Percentiles rank a stretch among this genome's conserved stretches.
phyloP scores from a whole-genome alignment of 2,888 invertebrate species.

The Lasioglossum calceatum region DNA sequence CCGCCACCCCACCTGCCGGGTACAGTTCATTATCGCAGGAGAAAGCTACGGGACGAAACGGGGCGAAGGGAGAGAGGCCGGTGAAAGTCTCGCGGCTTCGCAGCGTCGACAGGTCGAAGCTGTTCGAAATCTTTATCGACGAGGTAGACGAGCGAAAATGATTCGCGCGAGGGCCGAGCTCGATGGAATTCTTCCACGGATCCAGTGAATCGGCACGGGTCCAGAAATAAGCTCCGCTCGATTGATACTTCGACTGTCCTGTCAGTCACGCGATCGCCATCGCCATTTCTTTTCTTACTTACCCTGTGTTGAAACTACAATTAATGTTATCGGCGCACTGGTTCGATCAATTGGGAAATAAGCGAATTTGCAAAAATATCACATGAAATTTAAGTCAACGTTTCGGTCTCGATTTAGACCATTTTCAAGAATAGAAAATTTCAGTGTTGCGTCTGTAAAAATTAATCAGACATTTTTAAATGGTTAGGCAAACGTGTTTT shows the following conservation, averaged over 20 bases:
- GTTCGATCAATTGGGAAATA: too few species aligned
- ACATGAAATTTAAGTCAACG: too few species aligned
- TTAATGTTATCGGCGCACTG: too few species aligned
- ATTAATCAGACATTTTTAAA: too few species aligned
- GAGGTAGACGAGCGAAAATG: not conserved
- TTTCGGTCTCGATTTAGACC: too few species aligned
- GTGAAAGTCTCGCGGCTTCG: slow-evolving; percentile 27
- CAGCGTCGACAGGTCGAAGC: slow-evolving; percentile 16
- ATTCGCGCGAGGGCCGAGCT: not conserved
- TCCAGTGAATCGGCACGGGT: too few species aligned
- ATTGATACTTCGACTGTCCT: not conserved
- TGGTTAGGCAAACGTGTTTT: too few species aligned
- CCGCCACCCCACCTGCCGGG: not conserved
- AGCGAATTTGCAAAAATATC: too few species aligned
- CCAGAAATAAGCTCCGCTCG: not conserved
- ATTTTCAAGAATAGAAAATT: too few species aligned
- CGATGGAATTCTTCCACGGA: not conserved
- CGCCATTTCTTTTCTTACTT: not conserved
- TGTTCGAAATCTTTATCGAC: slow-evolving; percentile 30
- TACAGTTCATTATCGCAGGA: slow-evolving; percentile 26
- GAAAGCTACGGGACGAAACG: not conserved
- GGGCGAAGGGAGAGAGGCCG: not conserved
- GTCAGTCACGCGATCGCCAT: not conserved
- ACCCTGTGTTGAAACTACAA: too few species aligned
- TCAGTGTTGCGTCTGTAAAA: too few species aligned